Percentiles rank a stretch among this genome's conserved stretches.
phyloP scores from a whole-genome alignment of 2,888 invertebrate genomes.

The Campoplex capitator region DNA sequence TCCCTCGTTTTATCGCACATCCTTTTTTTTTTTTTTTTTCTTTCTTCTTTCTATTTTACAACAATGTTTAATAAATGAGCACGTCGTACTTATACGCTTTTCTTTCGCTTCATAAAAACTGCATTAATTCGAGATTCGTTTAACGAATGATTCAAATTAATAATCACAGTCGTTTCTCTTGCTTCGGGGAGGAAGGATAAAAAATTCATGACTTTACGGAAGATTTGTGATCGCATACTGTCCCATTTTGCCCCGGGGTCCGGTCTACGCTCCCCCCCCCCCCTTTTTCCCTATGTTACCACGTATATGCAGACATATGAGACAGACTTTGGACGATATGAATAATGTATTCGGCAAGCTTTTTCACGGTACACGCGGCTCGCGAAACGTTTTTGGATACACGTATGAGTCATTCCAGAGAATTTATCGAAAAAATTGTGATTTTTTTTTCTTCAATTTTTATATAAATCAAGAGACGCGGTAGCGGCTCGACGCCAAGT shows the following conservation, averaged over 20 bases:
- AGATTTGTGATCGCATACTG: conserved; percentile 6
- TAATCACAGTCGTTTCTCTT: not conserved
- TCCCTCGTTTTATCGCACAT: not conserved
- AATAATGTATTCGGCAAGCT: conserved; percentile 62
- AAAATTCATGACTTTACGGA: conserved; percentile 14
- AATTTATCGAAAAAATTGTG: not conserved
- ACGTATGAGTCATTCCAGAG: conserved; percentile 15
- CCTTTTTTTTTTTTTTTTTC: not conserved
- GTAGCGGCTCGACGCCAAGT: too few species aligned
- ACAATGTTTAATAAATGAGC: not conserved
- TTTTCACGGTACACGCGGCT: conserved; percentile 59
- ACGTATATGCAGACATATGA: conserved; percentile 29
- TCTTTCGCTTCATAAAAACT: not conserved
- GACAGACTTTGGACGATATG: conserved; percentile 56
- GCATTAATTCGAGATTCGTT: not conserved
- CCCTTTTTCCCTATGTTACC: conserved; percentile 8
- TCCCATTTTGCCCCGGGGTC: conserved; percentile 22
- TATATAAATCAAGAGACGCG: too few species aligned
- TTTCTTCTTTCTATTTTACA: not conserved
- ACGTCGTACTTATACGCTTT: not conserved
- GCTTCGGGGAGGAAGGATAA: not conserved
- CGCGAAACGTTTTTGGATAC: conserved; percentile 24
- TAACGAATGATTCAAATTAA: not conserved
- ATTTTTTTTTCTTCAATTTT: not conserved
- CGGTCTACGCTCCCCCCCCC: not conserved